These are phyloP conservation scores for Ricordea florida DNA, from an alignment of 92 coral and sea anemone species.

Conservation along the genomic window DNA sequence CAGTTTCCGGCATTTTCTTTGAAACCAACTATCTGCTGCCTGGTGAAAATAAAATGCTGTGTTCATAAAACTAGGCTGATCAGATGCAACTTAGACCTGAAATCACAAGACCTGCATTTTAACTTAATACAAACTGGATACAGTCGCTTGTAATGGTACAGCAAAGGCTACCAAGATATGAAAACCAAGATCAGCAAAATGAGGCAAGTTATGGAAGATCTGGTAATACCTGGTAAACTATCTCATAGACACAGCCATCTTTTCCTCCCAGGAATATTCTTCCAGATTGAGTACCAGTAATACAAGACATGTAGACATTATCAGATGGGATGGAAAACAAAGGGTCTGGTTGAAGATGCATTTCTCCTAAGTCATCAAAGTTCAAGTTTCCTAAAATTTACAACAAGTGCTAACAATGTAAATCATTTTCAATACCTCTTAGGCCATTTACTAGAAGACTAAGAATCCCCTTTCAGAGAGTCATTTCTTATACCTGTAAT, in stretches of 20 bases:
- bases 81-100: not conserved
- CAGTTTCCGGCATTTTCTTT: slow-evolving; percentile 90
- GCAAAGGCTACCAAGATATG: no score
- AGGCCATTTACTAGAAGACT: no score
- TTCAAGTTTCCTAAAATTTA: slow-evolving; percentile 4
- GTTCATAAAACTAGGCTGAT: not conserved
- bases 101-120: not conserved
- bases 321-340: slow-evolving; percentile 93
- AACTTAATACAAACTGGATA: not conserved
- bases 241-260: slow-evolving; percentile 94
- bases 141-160: no score
- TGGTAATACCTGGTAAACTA: slow-evolving; percentile 98
- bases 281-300: slow-evolving; percentile 82
- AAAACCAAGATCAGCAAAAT: no score
- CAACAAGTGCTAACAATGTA: no score
- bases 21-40: slow-evolving; percentile 95
- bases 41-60: not conserved
- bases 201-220: no score
- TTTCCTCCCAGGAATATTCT: slow-evolving; percentile 92
- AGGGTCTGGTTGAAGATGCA: slow-evolving; percentile 94
- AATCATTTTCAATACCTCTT: no score
- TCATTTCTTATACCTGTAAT: no score
- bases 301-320: slow-evolving; percentile 87
- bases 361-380: slow-evolving; percentile 72
- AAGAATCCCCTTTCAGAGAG: no score